Evolutionary conservation across 2,797 vertebrate species (phyloP), one percentile per base, ranked within the genome.

Genomic region (Alfaro cultratus): DNA sequence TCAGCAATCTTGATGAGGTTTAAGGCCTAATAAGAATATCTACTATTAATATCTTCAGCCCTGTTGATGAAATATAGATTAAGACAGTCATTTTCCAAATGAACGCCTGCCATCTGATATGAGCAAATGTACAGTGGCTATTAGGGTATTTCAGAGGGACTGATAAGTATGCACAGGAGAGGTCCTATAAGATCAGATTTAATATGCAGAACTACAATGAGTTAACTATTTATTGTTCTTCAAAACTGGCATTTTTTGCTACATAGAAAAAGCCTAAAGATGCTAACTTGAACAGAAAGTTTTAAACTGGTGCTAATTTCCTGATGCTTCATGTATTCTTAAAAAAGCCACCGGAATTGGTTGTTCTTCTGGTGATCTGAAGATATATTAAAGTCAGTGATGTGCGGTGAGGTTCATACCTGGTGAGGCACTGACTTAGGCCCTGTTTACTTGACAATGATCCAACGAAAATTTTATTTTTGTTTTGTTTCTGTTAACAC

Each of bases 21-120:
- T 86, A 89, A 88, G 76, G 71, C 81, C 77, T 87, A 87, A 93
- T 88, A 91, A 90, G 87, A 93, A 91, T 87, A 92, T 90, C 86
- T 91, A 78, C 91, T 87, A 88, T 93, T 91, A 90, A 93, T 93
- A 89, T 93, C 85, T 93, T 83, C 77, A 87, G 85, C 86, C 82
- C 82, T 89, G 88, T 91, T 92, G 86, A 94, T 94, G 85, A 94
- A 94, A 95, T 93, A 93, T 92, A 91, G 92, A 94, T 93, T 86
- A 91, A 91, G 88, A 88, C 72, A 90, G 89, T 88, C 55, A 93
- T 92, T 93, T 93, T 92, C 91, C 88, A 92, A 92, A 94, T 92
- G 88, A 93, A 88, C 79, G 88, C 78, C 88, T 88, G 88, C 85
- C 89, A 90, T 91, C 89, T 91, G 87, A 94, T 87, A 90, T 78